phyloP scores from a whole-genome alignment of 2,888 invertebrate genomes.

The Escarpia spicata region DNA sequence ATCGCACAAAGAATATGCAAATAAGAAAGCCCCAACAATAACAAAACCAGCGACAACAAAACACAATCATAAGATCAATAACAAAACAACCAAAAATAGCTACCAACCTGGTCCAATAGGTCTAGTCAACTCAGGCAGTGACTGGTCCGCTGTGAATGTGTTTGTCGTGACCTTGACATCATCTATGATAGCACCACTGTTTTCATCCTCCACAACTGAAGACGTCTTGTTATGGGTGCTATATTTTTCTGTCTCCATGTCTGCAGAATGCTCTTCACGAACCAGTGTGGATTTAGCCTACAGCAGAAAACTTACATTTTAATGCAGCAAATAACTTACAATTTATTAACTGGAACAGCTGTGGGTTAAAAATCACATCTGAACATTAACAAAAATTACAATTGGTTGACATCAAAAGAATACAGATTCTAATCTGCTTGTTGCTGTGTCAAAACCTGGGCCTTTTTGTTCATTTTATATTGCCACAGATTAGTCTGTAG shows the following conservation, averaged over 20 bases:
- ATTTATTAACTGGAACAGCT: not conserved
- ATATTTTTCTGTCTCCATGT: not conserved
- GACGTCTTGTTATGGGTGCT: not conserved
- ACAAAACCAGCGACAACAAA: too few species aligned
- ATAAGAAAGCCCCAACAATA: too few species aligned
- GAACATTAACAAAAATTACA: not conserved
- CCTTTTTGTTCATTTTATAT: not conserved
- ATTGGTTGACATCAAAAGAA: not conserved
- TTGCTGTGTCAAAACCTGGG: not conserved
- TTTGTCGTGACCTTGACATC: not conserved
- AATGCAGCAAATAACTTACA: not conserved
- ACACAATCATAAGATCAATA: too few species aligned
- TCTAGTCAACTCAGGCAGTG: not conserved
- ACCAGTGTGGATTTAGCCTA: not conserved
- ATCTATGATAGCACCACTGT: not conserved
- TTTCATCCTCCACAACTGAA: not conserved
- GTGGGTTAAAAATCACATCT: not conserved
- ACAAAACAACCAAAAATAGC: too few species aligned
- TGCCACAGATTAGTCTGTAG: not conserved
- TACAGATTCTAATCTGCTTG: not conserved
- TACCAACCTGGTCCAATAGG: not conserved
- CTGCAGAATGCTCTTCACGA: not conserved
- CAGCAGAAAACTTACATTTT: not conserved
- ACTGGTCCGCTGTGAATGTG: not conserved
- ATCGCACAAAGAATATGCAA: too few species aligned